Evolutionary conservation across 1,140 invertebrate species (phyloP).

Genomic region (Drosophila triauraria): DNA sequence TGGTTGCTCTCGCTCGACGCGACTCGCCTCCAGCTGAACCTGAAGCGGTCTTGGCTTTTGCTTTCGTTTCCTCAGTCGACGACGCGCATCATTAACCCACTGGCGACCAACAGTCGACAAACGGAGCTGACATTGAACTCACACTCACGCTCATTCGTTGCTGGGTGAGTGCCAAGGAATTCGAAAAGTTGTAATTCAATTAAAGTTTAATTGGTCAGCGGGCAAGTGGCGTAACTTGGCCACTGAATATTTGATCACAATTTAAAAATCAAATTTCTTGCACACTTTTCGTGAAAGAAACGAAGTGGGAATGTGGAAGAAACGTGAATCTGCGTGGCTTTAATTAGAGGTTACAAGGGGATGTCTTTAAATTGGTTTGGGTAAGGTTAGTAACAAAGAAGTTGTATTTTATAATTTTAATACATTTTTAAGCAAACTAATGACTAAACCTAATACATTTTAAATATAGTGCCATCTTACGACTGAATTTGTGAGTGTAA

Average conservation of each 20-base stretch:
- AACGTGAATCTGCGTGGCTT: neutral
- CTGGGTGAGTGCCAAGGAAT: slow-evolving; percentile 42
- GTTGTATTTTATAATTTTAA: no score
- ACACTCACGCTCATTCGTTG: neutral
- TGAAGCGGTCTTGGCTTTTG: slow-evolving; percentile 29
- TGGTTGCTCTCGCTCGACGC: slow-evolving; percentile 21
- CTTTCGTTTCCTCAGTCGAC: slow-evolving; percentile 35
- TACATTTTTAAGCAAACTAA: no score
- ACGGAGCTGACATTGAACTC: slow-evolving; percentile 56
- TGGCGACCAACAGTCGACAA: slow-evolving; percentile 29
- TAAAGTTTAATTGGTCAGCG: slow-evolving; percentile 55
- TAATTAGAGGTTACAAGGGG: neutral
- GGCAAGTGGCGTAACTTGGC: slow-evolving; percentile 44
- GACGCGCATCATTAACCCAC: slow-evolving; percentile 55
- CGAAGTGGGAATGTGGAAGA: neutral
- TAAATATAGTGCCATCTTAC: no score
- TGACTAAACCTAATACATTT: no score
- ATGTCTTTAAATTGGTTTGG: no score
- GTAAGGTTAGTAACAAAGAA: no score
- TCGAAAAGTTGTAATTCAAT: slow-evolving; percentile 57
- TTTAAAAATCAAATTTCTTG: slow-evolving; percentile 22
- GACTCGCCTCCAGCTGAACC: slow-evolving; percentile 2
- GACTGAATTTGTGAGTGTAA: no score
- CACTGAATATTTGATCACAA: slow-evolving; percentile 36
- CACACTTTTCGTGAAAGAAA: neutral